Evolutionary conservation across 2,113 vertebrate genomes (phyloP).

Genomic region (Cryptotis parvus): DNA sequence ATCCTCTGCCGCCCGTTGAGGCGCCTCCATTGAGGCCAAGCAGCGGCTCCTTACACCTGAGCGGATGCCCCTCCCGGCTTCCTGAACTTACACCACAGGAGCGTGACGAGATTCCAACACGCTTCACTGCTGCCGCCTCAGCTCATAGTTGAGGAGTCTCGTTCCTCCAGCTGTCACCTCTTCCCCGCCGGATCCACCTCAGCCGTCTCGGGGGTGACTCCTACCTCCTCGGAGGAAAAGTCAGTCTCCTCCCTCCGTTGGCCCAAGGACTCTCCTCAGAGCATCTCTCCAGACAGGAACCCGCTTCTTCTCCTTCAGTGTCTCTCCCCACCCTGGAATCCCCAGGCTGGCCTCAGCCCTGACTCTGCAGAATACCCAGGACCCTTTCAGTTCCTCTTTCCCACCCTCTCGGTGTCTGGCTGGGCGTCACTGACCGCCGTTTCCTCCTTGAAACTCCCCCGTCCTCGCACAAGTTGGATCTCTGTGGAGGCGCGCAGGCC

Average conservation of each 20-base stretch:
- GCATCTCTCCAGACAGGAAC: neutral
- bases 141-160: neutral
- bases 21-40: neutral
- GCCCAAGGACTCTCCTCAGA: neutral
- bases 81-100: neutral
- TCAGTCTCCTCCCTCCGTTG: neutral
- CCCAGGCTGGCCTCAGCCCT: neutral
- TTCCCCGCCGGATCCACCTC: neutral
- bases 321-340: neutral
- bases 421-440: neutral
- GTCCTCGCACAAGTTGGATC: neutral
- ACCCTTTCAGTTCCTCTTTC: neutral
- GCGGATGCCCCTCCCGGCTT: neutral
- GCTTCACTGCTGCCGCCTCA: neutral
- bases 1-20: constrained; percentile 1
- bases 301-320: neutral
- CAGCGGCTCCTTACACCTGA: neutral
- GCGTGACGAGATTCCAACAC: too few species aligned
- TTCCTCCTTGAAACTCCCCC: constrained; percentile 21
- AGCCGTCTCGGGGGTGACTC: neutral
- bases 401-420: neutral
- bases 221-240: neutral
- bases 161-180: neutral
- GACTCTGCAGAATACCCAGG: neutral
- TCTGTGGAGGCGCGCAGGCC: neutral